Conservation (phyloP, 2,113 vertebrate species). For the Pogona vitticeps region DNA sequence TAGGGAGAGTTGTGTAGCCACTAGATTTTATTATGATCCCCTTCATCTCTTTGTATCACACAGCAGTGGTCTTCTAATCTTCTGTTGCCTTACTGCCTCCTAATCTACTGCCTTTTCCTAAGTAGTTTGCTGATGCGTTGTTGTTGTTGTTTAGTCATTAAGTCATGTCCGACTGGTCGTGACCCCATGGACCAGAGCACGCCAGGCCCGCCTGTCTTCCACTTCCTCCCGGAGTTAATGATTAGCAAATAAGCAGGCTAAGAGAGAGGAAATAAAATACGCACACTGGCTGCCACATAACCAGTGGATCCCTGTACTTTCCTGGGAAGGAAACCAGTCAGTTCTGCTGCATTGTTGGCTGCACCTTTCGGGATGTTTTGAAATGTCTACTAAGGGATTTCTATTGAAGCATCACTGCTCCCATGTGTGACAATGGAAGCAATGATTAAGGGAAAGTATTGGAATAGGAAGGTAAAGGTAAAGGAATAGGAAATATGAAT, state of each 20-base stretch:
- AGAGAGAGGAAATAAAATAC: background rate
- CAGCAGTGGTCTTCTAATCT: too few relatives aligned
- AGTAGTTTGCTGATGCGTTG: background rate
- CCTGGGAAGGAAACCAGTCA: background rate
- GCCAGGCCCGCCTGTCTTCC: too few relatives aligned
- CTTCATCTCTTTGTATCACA: too few relatives aligned
- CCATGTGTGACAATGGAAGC: constrained; percentile 6
- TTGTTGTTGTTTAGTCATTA: too few relatives aligned
- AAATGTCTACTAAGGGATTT: constrained; percentile 12
- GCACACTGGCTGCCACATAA: background rate
- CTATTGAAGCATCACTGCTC: background rate
- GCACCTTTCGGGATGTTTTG: background rate
- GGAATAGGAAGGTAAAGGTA: too few relatives aligned
- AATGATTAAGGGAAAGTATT: background rate
- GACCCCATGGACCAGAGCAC: too few relatives aligned
- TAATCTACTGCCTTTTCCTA: background rate
- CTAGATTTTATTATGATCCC: background rate
- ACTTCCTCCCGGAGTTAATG: too few relatives aligned
- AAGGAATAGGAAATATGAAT: background rate
- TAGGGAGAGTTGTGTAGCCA: background rate
- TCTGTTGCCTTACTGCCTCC: background rate
- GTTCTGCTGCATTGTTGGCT: background rate
- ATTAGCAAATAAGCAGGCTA: background rate
- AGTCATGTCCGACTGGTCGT: too few relatives aligned
- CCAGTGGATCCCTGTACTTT: background rate